Evolutionary conservation across 2,888 invertebrate genomes (phyloP), one percentile per base, ranked within the genome.

Genomic region (Drosophila percnosoma): DNA sequence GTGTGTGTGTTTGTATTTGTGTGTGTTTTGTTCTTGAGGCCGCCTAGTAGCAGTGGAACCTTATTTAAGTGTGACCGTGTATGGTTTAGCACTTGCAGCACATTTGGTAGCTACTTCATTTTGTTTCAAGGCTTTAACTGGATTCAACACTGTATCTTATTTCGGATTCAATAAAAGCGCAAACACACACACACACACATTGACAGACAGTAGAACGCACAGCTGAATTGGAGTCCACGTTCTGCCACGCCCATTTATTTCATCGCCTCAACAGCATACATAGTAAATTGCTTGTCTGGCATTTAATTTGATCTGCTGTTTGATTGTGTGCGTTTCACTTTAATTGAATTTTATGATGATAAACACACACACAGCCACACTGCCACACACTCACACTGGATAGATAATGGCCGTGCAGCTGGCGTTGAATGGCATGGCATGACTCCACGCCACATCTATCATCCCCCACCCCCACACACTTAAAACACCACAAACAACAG

Each of bases 281-380:
- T 78, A 85, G 78, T 89, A 89, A 89, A 87, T 83, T 87, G 84
- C 90, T 89, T 76, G 90, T 78, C 83, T 83, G 87, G 87, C 90
- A 87, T 87, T 90, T 87, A 87, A 87, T 87, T 87, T 87, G 89
- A 87, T 87, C 87, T 90, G 87, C 73, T 88, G 87, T 89, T 90
- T 90, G 89, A 88, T 87, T 90, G 89, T 87, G 82, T 76, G 87
- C 83, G 88, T 70, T 85, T 89, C 86, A 75, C 83, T 87, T 87
- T 90, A 87, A 87, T 87, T 87, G 87, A 87, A 87, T 87, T 90
- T 89, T 83, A 87, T 88, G 84, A 83, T 82, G 88, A 85, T 84
- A 79, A 78, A 74, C 81, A 73, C 61, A 77, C 61, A 69, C 58
- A 63, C 54, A 57, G 29, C 36, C 64, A 62, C 40, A 24, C 45